Conservation (phyloP, 2,797 vertebrate genomes). For the Zenarchopterus dispar region DNA sequence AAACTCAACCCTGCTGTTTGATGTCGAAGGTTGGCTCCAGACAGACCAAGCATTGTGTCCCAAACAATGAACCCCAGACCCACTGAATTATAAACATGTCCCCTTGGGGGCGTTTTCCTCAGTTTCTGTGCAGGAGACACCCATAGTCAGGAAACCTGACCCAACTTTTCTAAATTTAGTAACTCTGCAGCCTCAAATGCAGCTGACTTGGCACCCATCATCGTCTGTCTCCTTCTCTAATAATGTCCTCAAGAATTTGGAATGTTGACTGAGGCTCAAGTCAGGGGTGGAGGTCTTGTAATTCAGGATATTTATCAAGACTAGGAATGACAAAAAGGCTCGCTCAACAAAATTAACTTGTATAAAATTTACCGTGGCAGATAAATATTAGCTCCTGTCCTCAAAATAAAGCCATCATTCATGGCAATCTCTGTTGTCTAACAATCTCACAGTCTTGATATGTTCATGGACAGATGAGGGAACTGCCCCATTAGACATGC, state of each 20-base stretch:
- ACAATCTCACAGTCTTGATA: neutral
- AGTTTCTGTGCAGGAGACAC: slow-evolving; percentile 82
- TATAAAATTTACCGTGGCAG: neutral
- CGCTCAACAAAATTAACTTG: neutral
- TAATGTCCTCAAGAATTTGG: slow-evolving; percentile 45
- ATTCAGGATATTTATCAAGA: slow-evolving; percentile 31
- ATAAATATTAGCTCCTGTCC: neutral
- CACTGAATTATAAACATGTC: slow-evolving; percentile 85
- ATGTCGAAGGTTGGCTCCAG: slow-evolving; percentile 85
- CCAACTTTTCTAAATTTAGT: slow-evolving; percentile 80
- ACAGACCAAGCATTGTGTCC: slow-evolving; percentile 87
- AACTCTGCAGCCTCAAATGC: slow-evolving; percentile 60
- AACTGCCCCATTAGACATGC: no score
- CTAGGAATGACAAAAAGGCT: neutral
- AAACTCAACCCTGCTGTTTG: slow-evolving; percentile 79
- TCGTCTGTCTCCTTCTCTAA: slow-evolving; percentile 35
- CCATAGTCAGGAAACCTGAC: slow-evolving; percentile 84
- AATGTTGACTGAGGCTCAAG: slow-evolving; percentile 35
- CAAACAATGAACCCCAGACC: slow-evolving; percentile 87
- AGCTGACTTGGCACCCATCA: slow-evolving; percentile 75
- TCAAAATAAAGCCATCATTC: neutral
- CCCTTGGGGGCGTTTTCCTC: slow-evolving; percentile 83
- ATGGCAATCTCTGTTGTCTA: neutral
- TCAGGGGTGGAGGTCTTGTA: slow-evolving; percentile 29
- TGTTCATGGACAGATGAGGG: neutral